Evolutionary conservation across 2,888 invertebrate species (phyloP), one percentile per base, ranked within the genome.

Genomic region (Agonum fuliginosum): DNA sequence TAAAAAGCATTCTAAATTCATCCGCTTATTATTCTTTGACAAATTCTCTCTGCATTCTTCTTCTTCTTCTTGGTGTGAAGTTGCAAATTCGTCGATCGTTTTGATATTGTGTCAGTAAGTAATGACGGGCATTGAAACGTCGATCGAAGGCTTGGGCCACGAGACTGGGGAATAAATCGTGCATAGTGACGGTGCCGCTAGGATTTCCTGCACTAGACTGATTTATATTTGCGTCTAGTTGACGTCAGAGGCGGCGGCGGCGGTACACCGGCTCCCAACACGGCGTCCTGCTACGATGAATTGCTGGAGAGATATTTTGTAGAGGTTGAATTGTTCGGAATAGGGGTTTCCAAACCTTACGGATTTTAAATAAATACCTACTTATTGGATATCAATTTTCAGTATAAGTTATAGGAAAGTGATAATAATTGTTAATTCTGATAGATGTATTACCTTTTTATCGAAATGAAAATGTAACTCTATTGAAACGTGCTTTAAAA

Each of bases 161-260:
- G 14, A 43, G 43, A 10, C 43, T 19, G 10, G 37, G 43, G 34
- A 51, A 73, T 73, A 73, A 73, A 73, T 73, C 58, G 58, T n/a
- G 58, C 51, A 51, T 72, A 72, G 51, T 72, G 54, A 34, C 17
- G 19, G n/a, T 20, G 54, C 72, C 72, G 30, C 54, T 34, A 72
- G 72, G 62, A 74, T 74, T 74, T 74, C 62, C 74, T 74, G 74
- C 46, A 19, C 62, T 58, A 74, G 74, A 74, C 74, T 74, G 74
- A 74, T 74, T 74, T 74, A 74, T 74, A 74, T 74, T 58, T 43
- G 62, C 74, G 74, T 62, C 74, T 74, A 67, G 67, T n/a, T 37
- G 67, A 67, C 67, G 41, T 67, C 41, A 20, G 20, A 19, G 17
- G 54, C 12, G 67, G 58, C 58, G 30, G 14, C 48, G 17, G 48